These are phyloP conservation scores for Xanthia togata DNA, from an alignment of 2,888 invertebrate species.

Conservation along the genomic window DNA sequence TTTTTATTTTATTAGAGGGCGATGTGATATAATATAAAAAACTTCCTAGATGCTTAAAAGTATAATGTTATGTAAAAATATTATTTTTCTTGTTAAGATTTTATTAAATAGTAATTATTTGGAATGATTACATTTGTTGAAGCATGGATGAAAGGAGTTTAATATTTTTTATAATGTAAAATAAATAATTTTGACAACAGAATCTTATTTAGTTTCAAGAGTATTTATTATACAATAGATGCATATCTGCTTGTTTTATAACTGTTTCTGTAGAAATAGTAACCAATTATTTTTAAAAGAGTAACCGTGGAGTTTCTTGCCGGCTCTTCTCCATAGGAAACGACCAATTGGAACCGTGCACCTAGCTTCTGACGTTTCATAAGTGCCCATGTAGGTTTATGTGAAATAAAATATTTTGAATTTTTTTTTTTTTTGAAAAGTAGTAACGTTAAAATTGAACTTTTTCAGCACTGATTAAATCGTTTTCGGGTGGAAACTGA, in stretches of 20 bases:
- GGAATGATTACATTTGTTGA: conserved; percentile 44
- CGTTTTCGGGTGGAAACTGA: neutral
- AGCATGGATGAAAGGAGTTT: neutral
- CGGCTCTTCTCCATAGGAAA: no score
- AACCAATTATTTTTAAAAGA: no score
- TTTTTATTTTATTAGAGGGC: conserved; percentile 15
- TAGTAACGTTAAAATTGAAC: neutral
- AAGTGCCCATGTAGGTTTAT: no score
- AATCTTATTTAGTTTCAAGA: conserved; percentile 13
- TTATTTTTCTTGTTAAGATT: conserved; percentile 47
- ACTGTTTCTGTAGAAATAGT: conserved; percentile 27
- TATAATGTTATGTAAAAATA: conserved; percentile 32
- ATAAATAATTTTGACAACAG: neutral
- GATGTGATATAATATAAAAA: conserved; percentile 35
- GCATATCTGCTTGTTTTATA: conserved; percentile 11
- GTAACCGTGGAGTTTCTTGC: no score
- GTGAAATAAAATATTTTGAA: no score
- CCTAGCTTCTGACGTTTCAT: no score
- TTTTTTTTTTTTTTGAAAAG: no score
- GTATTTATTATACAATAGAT: neutral
- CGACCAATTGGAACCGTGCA: no score
- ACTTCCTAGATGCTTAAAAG: conserved; percentile 32
- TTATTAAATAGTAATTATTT: conserved; percentile 35
- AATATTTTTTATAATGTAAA: conserved; percentile 4
- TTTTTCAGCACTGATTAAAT: neutral